These are phyloP conservation scores for Mionectes olivaceus DNA, from an alignment of 2,797 vertebrate species.

Conservation along the genomic window DNA sequence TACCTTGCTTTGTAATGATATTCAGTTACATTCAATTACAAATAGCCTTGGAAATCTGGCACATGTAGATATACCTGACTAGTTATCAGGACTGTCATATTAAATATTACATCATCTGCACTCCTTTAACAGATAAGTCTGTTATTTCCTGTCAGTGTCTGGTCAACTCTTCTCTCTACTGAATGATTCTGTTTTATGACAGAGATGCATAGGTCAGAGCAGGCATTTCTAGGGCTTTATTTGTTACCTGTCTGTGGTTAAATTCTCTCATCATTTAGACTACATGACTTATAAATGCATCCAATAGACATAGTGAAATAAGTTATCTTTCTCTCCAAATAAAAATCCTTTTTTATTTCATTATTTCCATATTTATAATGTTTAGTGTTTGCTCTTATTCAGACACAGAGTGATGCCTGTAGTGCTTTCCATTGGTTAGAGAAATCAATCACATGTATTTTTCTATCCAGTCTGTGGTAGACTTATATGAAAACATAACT, in stretches of 20 bases:
- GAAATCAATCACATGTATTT: not conserved
- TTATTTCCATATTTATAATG: not conserved
- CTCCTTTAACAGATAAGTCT: not conserved
- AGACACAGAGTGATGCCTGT: not conserved
- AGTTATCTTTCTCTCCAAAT: not conserved
- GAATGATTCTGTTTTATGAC: not conserved
- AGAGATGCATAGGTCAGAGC: not conserved
- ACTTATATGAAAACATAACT: not conserved
- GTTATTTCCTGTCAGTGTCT: not conserved
- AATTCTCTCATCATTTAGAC: not conserved
- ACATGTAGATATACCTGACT: not conserved
- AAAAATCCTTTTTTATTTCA: not conserved
- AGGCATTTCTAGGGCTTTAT: not conserved
- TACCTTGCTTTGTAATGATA: not conserved
- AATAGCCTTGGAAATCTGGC: not conserved
- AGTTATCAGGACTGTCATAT: not conserved
- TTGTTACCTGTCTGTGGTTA: not conserved
- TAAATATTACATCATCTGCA: not conserved
- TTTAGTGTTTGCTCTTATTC: not conserved
- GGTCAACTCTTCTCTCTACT: conserved; percentile 9
- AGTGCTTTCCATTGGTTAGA: not conserved
- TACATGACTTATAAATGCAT: not conserved
- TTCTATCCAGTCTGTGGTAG: not conserved
- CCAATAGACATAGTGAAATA: not conserved
- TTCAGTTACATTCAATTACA: not conserved